Percentiles rank a stretch among this genome's conserved stretches.
Conservation (phyloP, 1,140 invertebrate genomes). For the Philopotamus ludificatus region DNA sequence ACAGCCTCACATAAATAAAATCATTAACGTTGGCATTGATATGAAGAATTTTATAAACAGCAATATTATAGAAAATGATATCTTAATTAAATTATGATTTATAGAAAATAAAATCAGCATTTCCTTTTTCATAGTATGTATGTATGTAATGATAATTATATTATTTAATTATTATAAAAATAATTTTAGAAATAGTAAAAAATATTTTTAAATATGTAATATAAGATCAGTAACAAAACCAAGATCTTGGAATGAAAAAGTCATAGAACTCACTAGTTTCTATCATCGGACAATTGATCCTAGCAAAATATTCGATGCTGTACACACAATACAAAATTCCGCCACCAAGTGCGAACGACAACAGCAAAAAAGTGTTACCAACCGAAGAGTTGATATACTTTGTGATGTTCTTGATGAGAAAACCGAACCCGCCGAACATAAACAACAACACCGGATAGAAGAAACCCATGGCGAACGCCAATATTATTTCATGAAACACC, state of each 20-base stretch:
- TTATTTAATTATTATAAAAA: slow-evolving; percentile 1
- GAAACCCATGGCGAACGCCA: slow-evolving; percentile 75
- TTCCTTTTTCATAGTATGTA: too few relatives aligned
- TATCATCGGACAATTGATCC: slow-evolving; percentile 68
- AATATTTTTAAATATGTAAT: neutral
- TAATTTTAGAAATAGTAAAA: neutral
- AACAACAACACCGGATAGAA: slow-evolving; percentile 85
- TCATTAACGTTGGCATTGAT: too few relatives aligned
- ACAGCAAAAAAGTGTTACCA: slow-evolving; percentile 65
- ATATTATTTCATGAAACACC: slow-evolving; percentile 82
- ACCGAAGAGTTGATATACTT: slow-evolving; percentile 53
- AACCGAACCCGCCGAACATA: slow-evolving; percentile 64
- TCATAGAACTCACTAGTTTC: slow-evolving; percentile 52
- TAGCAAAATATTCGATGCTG: slow-evolving; percentile 80
- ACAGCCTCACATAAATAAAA: too few relatives aligned
- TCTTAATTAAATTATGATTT: too few relatives aligned
- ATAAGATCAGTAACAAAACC: slow-evolving; percentile 52
- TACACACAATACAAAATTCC: slow-evolving; percentile 76
- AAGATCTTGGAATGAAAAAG: slow-evolving; percentile 59
- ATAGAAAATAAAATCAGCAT: too few relatives aligned
- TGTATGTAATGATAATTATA: too few relatives aligned
- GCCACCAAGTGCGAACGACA: slow-evolving; percentile 69
- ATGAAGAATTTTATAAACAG: too few relatives aligned
- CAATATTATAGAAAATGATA: too few relatives aligned
- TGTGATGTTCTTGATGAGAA: slow-evolving; percentile 54